A percentile compares a stretch with the other conserved stretches of the same genome.
Evolutionary conservation across 2,888 invertebrate species (phyloP).

Genomic region (Pterostichus madidus): DNA sequence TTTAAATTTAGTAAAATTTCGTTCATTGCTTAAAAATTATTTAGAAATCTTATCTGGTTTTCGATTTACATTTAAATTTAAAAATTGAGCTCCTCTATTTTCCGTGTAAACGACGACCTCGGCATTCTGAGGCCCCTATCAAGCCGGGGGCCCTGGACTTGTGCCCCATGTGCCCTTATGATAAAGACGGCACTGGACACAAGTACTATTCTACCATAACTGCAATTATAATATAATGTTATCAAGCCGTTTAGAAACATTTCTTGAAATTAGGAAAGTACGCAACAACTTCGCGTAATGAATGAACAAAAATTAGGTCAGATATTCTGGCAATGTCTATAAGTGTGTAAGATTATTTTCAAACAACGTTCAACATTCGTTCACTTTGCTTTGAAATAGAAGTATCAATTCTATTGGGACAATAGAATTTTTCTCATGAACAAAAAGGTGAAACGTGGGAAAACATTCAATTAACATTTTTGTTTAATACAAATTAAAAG

Average conservation of each 20-base stretch:
- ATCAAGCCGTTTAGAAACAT: not conserved
- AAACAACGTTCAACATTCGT: not conserved
- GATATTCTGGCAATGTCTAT: not conserved
- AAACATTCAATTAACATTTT: slow-evolving; percentile 20
- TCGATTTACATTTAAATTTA: too few species aligned
- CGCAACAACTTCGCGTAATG: slow-evolving; percentile 2
- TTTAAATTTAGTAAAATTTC: too few species aligned
- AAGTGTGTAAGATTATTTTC: not conserved
- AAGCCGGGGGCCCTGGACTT: too few species aligned
- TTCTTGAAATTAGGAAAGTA: slow-evolving; percentile 25
- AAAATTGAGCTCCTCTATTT: too few species aligned
- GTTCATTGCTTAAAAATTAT: too few species aligned
- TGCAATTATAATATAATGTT: too few species aligned
- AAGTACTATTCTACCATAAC: too few species aligned
- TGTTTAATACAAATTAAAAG: slow-evolving; percentile 24
- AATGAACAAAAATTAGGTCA: slow-evolving; percentile 25
- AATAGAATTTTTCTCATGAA: slow-evolving; percentile 19
- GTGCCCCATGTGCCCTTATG: too few species aligned
- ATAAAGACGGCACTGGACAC: too few species aligned
- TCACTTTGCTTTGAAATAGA: not conserved
- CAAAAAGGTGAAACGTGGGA: slow-evolving; percentile 21
- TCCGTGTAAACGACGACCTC: too few species aligned
- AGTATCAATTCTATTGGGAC: not conserved
- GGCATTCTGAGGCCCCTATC: too few species aligned
- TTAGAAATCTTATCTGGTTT: too few species aligned